phyloP scores from a whole-genome alignment of 2,113 vertebrate species.

The Petrocephalus zakoni region DNA sequence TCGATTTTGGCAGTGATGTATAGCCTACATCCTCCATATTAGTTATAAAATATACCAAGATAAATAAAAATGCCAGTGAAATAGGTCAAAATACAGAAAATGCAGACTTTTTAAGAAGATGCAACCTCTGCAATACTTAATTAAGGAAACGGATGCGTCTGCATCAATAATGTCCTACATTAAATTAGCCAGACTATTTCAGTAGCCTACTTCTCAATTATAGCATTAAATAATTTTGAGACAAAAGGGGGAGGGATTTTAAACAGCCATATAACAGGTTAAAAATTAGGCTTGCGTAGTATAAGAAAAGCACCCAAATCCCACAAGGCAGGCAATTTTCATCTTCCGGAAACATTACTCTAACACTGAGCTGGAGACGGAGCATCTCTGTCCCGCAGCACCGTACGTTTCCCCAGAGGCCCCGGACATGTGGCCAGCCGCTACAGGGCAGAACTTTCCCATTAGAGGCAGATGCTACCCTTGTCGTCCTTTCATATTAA shows the following conservation, averaged over 20 bases:
- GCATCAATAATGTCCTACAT: not conserved
- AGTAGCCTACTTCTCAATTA: constrained; percentile 5
- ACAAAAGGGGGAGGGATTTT: not conserved
- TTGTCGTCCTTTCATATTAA: constrained; percentile 4
- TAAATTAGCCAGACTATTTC: constrained; percentile 10
- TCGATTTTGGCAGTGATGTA: not conserved
- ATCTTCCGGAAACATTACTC: not conserved
- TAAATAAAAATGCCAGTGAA: not conserved
- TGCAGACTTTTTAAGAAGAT: not conserved
- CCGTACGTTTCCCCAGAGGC: not conserved
- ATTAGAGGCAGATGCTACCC: not conserved
- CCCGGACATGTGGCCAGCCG: not conserved
- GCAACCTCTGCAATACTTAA: not conserved
- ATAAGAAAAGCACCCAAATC: constrained; percentile 6
- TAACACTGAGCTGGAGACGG: not conserved
- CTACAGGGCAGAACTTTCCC: not conserved
- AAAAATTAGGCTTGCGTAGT: not conserved
- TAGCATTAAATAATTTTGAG: constrained; percentile 4
- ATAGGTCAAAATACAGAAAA: not conserved
- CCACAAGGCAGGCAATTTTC: not conserved
- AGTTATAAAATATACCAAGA: not conserved
- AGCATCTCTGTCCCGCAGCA: not conserved
- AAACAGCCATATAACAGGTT: not conserved
- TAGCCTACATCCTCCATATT: not conserved
- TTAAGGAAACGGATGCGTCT: not conserved